Evolutionary conservation across 2,888 invertebrate genomes (phyloP).

Genomic region (Latrodectus hesperus): DNA sequence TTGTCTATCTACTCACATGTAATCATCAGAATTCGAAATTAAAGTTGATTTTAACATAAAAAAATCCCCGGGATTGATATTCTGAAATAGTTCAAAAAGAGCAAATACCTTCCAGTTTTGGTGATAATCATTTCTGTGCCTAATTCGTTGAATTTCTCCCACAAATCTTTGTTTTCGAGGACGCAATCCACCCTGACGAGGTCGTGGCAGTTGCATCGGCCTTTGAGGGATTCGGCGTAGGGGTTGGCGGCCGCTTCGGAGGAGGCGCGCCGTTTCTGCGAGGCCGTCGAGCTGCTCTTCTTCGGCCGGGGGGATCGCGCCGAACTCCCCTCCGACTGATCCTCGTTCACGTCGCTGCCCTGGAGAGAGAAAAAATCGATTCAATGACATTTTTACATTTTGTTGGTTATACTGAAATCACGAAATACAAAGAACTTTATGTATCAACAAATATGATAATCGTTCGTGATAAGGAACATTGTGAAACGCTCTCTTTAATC

Average conservation of each 20-base stretch:
- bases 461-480: too few species aligned
- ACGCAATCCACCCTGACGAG: slow-evolving; percentile 75
- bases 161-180: slow-evolving; percentile 76
- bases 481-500: too few species aligned
- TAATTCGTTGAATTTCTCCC: slow-evolving; percentile 76
- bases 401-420: too few species aligned
- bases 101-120: slow-evolving; percentile 85
- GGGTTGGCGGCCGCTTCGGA: slow-evolving; percentile 57
- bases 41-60: not conserved
- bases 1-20: too few species aligned
- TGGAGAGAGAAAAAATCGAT: not conserved
- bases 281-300: slow-evolving; percentile 7
- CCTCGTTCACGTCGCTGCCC: slow-evolving; percentile 47
- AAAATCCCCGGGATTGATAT: not conserved
- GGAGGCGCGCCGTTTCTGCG: slow-evolving; percentile 34
- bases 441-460: too few species aligned
- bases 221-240: slow-evolving; percentile 66
- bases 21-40: not conserved
- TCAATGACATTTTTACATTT: not conserved
- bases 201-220: slow-evolving; percentile 72
- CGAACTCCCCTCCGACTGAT: not conserved
- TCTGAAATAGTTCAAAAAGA: not conserved
- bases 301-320: slow-evolving; percentile 19
- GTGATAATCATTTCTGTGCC: slow-evolving; percentile 99
- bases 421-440: too few species aligned